Base-by-base conservation (phyloP, 2,888 invertebrate species). In the Dione vanillae region DNA sequence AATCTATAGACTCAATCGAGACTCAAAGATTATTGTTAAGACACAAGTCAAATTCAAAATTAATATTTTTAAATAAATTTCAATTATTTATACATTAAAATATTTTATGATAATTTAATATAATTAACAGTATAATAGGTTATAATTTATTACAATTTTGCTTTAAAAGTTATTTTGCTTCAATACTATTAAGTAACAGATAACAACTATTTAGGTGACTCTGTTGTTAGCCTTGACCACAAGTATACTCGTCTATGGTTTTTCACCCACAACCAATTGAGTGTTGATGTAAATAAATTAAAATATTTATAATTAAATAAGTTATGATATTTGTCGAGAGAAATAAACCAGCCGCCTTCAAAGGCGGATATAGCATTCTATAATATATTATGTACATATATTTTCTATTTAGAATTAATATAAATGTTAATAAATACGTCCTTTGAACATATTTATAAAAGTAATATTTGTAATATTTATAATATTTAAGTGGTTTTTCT, bases 121-220 rank as follows among this genome's bases (percentile, higher is more conserved):
- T 35, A 16, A 61, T 61, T 27, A 61, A 14, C 45, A 61, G 10
- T 61, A 27, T 14, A 27, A 6, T 11, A 61, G 16, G 6, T 27
- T 12, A n/a, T n/a, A 61, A 61, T 61, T 45, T 45, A 61, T 61
- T 43, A 45, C n/a, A 43, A 59, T 45, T 43, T 61, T n/a, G 12
- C 19, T 12, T 20, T 43, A 43, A 45, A 10, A 27, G 10, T 27
- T 16, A 14, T 27, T n/a, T n/a, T n/a, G n/a, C n/a, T n/a, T 7
- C 27, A 14, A 35, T 27, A 45, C 10, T 45, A 27, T 58, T 58
- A n/a, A 61, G 27, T 61, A 61, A 45, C 27, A 61, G 43, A 61
- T 27, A 61, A 45, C 3, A 8, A 20, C 59, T 59, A 59, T 27
- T 43, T 61, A 61, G 61, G 45, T 61, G 61, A 61, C 27, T 61